Conservation (phyloP, 1,140 invertebrate species). For the Branchinecta lynchi region DNA sequence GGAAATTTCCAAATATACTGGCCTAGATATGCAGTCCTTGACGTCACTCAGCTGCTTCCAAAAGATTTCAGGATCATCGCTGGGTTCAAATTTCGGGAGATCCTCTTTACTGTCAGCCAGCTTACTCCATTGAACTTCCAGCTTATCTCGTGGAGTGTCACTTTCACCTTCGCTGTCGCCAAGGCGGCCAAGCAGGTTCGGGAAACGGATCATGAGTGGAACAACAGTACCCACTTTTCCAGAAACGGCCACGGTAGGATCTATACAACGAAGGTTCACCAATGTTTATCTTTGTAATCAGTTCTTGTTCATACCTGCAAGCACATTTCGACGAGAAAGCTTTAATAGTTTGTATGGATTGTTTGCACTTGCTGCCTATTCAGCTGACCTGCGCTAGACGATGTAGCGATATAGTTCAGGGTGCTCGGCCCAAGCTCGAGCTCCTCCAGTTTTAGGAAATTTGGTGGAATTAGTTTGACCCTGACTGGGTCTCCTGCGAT, state of each 20-base stretch:
- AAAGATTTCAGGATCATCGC: neutral
- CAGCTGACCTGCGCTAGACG: neutral
- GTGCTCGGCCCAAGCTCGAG: neutral
- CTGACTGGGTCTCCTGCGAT: neutral
- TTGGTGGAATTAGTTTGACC: neutral
- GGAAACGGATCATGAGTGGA: conserved; percentile 7
- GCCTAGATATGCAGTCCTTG: conserved; percentile 2
- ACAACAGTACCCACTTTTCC: neutral
- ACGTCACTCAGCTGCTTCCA: neutral
- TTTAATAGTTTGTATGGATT: neutral
- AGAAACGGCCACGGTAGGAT: conserved; percentile 2
- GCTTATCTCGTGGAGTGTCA: neutral
- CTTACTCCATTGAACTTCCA: neutral
- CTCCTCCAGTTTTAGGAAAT: neutral
- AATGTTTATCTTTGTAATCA: neutral
- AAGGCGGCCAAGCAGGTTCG: neutral
- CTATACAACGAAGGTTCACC: neutral
- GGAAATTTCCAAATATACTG: neutral
- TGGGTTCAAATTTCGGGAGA: conserved; percentile 1
- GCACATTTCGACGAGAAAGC: neutral
- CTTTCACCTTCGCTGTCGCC: neutral
- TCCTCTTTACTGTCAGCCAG: neutral
- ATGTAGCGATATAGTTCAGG: conserved; percentile 1
- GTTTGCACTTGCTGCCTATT: neutral
- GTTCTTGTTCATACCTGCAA: neutral